Percentiles rank a stretch among this genome's conserved stretches.
Conservation (phyloP, 2,888 invertebrate genomes). For the Neoaliturus tenellus region DNA sequence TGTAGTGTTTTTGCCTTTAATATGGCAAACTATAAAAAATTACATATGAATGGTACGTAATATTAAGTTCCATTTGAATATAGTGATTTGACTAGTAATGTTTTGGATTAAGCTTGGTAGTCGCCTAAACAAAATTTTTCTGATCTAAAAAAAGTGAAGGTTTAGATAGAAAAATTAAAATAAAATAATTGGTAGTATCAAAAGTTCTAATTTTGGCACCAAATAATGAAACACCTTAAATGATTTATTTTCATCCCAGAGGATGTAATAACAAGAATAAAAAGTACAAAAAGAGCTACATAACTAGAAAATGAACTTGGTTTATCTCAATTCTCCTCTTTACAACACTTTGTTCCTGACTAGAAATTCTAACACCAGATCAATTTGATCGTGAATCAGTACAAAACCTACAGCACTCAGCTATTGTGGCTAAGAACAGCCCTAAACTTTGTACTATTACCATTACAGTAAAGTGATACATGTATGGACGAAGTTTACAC, state of each 20-base stretch:
- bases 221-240: not conserved
- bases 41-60: no score
- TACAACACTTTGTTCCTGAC: not conserved
- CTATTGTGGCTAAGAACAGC: not conserved
- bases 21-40: no score
- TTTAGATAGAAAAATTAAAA: no score
- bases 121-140: no score
- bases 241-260: not conserved
- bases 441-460: slow-evolving; percentile 19
- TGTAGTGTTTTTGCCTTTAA: no score
- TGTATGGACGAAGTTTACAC: not conserved
- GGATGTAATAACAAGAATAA: not conserved
- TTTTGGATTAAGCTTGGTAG: no score
- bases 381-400: not conserved
- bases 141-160: no score
- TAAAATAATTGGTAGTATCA: not conserved
- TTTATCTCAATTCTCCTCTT: not conserved
- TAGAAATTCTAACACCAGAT: slow-evolving; percentile 10
- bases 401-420: not conserved
- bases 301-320: not conserved
- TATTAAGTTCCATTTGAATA: no score
- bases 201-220: not conserved
- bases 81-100: no score
- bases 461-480: not conserved
- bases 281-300: not conserved